Evolutionary conservation across 2,888 invertebrate genomes (phyloP), one percentile per base, ranked within the genome.

Genomic region (Epistrophella euchroma): DNA sequence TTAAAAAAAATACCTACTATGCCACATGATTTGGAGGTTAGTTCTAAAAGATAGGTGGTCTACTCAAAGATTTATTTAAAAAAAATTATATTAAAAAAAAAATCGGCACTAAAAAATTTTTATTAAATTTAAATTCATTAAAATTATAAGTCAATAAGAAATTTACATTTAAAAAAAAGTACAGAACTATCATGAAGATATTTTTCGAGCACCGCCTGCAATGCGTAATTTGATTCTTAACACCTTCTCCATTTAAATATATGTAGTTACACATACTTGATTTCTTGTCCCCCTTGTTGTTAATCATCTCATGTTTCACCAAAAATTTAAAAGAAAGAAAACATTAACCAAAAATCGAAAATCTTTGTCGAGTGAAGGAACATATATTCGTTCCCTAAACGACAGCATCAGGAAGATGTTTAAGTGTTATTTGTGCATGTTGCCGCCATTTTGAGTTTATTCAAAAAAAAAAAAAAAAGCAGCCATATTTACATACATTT

Each of bases 401-500:
- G 37, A 52, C 56, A 60, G 45, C 25, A 60, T 68, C 71, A 71
- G 74, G 80, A 80, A 85, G 84, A 85, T 55, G 66, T 72, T 79
- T 71, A 58, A 66, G 66, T 79, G 79, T 76, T 79, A 50, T 45
- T 52, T 71, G 80, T 68, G 77, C 86, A 86, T 86, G 86, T 81
- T 74, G 73, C 81, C 86, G 86, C 86, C 86, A 86, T 86, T 86
- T 86, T 86, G 77, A 28, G 77, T 82, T 70, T 64, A 62, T 70
- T 73, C 50, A 50, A 64, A 68, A 68, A 72, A 64, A 74, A 66
- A 71, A 77, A 50, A 64, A 68, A 68, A 72, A 64, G 77, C 71
- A 71, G 82, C 86, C 77, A 86, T 86, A 86, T 86, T 81, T 78
- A 52, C 17, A 47, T 47, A 60, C 28, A 22, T 35, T 40, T 43